Evolutionary conservation across 2,888 invertebrate species (phyloP).

Genomic region (Polydrusus tereticollis): DNA sequence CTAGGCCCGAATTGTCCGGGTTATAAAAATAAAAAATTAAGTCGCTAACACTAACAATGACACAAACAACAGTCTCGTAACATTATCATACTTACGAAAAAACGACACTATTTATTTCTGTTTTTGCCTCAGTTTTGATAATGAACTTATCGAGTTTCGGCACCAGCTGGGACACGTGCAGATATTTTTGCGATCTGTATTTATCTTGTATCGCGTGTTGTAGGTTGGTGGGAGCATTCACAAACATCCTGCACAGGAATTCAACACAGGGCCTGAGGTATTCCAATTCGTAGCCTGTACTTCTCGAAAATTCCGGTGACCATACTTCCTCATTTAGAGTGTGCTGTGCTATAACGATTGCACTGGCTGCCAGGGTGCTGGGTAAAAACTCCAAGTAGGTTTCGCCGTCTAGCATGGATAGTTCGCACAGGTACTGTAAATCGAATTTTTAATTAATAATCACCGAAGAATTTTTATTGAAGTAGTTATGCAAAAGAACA

Average conservation of each 20-base stretch:
- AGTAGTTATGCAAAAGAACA: no score
- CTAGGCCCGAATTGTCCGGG: conserved; percentile 21
- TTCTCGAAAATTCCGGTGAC: conserved; percentile 74
- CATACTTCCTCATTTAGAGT: conserved; percentile 72
- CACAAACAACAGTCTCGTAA: conserved; percentile 5
- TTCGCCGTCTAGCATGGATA: conserved; percentile 89
- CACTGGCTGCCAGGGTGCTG: conserved; percentile 84
- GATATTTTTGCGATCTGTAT: conserved; percentile 81
- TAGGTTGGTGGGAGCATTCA: conserved; percentile 72
- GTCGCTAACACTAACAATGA: background rate
- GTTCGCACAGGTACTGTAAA: conserved; percentile 84
- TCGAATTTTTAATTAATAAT: no score
- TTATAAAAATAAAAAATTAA: background rate
- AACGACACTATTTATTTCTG: background rate
- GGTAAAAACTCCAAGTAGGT: conserved; percentile 86
- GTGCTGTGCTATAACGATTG: conserved; percentile 85
- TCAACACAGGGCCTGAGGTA: conserved; percentile 78
- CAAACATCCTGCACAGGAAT: conserved; percentile 79
- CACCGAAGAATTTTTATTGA: background rate
- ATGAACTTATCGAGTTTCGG: conserved; percentile 42
- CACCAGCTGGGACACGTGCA: conserved; percentile 60
- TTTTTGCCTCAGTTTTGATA: background rate
- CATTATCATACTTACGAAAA: background rate
- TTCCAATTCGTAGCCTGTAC: conserved; percentile 77
- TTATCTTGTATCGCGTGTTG: conserved; percentile 74